A percentile compares a stretch with the other conserved stretches of the same genome.
Conservation (phyloP, 2,113 vertebrate species). For the Microcebus griseorufus region DNA sequence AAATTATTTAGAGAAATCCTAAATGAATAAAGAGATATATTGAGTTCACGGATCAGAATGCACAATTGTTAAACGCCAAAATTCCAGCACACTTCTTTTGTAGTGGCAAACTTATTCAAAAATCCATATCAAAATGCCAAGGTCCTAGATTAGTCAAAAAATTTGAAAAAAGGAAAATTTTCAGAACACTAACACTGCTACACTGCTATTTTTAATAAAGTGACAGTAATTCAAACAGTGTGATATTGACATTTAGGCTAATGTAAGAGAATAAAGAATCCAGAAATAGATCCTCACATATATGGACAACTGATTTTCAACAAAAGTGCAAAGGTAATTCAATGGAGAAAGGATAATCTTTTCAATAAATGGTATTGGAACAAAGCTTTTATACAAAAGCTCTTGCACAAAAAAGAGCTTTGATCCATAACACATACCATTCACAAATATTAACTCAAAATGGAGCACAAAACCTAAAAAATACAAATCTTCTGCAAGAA, state of each 20-base stretch:
- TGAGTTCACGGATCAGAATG: neutral
- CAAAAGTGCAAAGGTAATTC: neutral
- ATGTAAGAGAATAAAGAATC: neutral
- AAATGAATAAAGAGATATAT: neutral
- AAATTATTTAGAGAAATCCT: neutral
- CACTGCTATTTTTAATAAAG: neutral
- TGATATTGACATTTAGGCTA: neutral
- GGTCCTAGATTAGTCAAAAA: neutral
- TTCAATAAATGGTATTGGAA: neutral
- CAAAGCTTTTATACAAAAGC: neutral
- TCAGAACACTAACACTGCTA: neutral
- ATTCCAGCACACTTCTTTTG: neutral
- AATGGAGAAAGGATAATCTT: neutral
- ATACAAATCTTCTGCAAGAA: neutral
- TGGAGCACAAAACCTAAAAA: neutral
- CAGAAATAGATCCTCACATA: neutral
- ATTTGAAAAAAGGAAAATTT: neutral
- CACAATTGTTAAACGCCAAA: neutral
- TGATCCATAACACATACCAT: neutral
- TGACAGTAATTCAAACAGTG: neutral
- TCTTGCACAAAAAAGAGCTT: neutral
- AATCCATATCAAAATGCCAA: conserved; percentile 5
- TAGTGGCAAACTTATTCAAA: neutral
- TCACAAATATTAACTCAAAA: neutral
- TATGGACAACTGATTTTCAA: neutral